Evolutionary conservation across 1,140 invertebrate species (phyloP), one percentile per base, ranked within the genome.

Genomic region (Lepidostoma basale): DNA sequence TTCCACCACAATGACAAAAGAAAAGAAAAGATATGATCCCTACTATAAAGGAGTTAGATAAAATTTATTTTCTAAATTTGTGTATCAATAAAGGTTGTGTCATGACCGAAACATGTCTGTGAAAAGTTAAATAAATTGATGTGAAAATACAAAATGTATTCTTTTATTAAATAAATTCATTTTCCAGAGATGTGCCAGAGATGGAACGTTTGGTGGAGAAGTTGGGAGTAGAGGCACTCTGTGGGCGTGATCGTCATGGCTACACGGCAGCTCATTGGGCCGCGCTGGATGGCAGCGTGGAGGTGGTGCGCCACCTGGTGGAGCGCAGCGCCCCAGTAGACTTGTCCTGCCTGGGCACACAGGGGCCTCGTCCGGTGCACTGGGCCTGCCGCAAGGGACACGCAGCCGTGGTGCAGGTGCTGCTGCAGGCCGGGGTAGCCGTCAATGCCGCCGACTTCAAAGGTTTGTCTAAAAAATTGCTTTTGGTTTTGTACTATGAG

Each of bases 241-340:
- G 87, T 49, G 88, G 89, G 0, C 84, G 93, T 26, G 94, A 96
- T 78, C 91, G 94, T 75, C 94, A 95, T 84, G 94, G 94, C 14
- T 95, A 96, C 77, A 96, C 94, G 0, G 92, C 93, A 2, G 93
- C 93, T 9, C 94, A 96, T 78, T 96, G 94, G 94, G 92, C 92
- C 9, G 93, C 93, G 22, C 79, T 96, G 6, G 93, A 95, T 76
- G 94, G 94, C 12, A 92, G 92, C 74, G 88, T 92, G 10, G 89
- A 92, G 77, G 87, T 93, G 42, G 92, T 92, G 90, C 84, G 92
- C 9, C 93, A 92, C 74, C 85, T 97, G 44, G 88, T 96, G 10
- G 93, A 95, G 75, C 84, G 88, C 62, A 89, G 88, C 58, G 92
- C 90, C 12, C 92, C 92, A 1, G 87, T 96, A 5, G 92, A 97